A percentile compares a stretch with the other conserved stretches of the same genome.
phyloP scores from a whole-genome alignment of 2,888 invertebrate genomes.

The Caenorhabditis zanzibari region DNA sequence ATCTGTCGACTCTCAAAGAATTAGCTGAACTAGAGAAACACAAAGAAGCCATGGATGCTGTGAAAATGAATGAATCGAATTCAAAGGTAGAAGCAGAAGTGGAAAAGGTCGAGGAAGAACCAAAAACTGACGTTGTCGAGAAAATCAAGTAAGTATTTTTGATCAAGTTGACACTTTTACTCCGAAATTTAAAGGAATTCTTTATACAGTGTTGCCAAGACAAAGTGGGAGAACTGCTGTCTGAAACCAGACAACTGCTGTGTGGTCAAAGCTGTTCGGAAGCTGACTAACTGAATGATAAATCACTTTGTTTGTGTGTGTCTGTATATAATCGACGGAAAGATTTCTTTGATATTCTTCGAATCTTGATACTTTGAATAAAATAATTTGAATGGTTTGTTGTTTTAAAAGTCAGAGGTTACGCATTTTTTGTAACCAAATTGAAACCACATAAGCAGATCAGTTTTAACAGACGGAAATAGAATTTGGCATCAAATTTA shows the following conservation, averaged over 20 bases:
- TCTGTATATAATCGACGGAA: slow-evolving; percentile 56
- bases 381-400: background rate
- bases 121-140: slow-evolving; percentile 20
- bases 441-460: slow-evolving; percentile 25
- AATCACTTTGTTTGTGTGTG: background rate
- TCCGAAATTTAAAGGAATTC: slow-evolving; percentile 42
- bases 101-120: slow-evolving; percentile 20
- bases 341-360: slow-evolving; percentile 44
- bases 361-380: slow-evolving; percentile 5
- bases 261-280: slow-evolving; percentile 58
- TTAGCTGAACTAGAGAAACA: slow-evolving; percentile 59
- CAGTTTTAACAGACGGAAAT: slow-evolving; percentile 28
- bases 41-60: slow-evolving; percentile 42
- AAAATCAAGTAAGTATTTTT: slow-evolving; percentile 50
- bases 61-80: slow-evolving; percentile 41
- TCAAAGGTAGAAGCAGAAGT: slow-evolving; percentile 24
- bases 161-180: background rate
- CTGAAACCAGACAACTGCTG: slow-evolving; percentile 63
- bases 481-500: slow-evolving; percentile 10
- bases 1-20: slow-evolving; percentile 62
- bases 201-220: slow-evolving; percentile 44
- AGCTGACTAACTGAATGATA: slow-evolving; percentile 51
- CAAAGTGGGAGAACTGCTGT: slow-evolving; percentile 63
- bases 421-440: slow-evolving; percentile 5
- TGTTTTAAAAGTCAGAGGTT: background rate